Base-by-base conservation (phyloP, 92 coral and sea anemone genomes). In the Porites divaricata region DNA sequence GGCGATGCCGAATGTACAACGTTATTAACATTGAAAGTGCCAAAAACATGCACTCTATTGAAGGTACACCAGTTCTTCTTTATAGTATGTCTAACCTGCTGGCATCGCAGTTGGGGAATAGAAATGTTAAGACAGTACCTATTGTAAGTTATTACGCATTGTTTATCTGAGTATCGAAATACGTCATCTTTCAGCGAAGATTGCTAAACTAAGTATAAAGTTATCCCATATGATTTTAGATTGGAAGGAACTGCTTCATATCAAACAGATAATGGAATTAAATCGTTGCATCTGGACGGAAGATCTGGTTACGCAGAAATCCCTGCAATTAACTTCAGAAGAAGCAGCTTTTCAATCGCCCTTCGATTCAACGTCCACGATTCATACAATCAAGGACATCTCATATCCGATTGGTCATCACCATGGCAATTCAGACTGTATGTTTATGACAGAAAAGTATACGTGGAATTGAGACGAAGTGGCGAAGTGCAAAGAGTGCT, bases 351-450 rank as follows among this genome's bases (percentile, higher is more conserved):
- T 78, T 28, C 86, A 57, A 57, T 87, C 24, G 59, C 88, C 0
- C 41, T 86, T 41, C 89, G 93, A 76, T 61, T 87, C 0, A 87
- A 90, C 8, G 51, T 90, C n/a, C 68, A 20, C 28, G 90, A 82
- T 48, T 14, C 51, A 1, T 22, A 59, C 28, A 11, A 20, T 14
- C 20, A 63, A 64, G 84, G 69, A 63, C 86, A 83, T 53, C 75
- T 90, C 6, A 66, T 87, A 35, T 91, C 94, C 35, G 94, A 91
- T 23, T 87, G 90, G 91, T 81, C 90, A 26, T 17, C 78, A 65
- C 89, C 90, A 1, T 84, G 78, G 59, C 94, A 91, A 52, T 91
- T 91, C 25, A 70, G 91, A 58, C 7, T 91, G 54, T 78, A n/a
- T 52, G 77, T 82, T 8, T 67, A 70, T 49, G 19, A 19, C 70